These are phyloP conservation scores for Leucophenga varia DNA, from an alignment of 1,140 invertebrate species.

Conservation along the genomic window DNA sequence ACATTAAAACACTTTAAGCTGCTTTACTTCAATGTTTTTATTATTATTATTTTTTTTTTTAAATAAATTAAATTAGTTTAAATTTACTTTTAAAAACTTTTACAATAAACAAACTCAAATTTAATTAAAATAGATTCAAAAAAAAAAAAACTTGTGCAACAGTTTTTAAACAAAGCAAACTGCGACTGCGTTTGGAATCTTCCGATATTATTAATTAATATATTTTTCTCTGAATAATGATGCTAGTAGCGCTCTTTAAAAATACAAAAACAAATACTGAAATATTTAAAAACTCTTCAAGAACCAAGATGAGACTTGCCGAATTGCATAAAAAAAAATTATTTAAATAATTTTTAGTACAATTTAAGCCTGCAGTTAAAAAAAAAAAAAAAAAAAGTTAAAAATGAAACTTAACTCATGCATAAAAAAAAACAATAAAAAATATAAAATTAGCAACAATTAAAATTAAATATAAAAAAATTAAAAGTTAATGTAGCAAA, in stretches of 20 bases:
- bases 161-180: conserved; percentile 27
- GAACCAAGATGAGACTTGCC: conserved; percentile 33
- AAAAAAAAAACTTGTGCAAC: conserved; percentile 34
- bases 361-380: too few species aligned
- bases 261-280: too few species aligned
- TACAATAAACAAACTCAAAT: too few species aligned
- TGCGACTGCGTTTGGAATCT: too few species aligned
- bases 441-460: too few species aligned
- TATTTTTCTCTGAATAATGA: too few species aligned
- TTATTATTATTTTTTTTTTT: conserved; percentile 9
- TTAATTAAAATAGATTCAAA: conserved; percentile 19
- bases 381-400: conserved; percentile 11
- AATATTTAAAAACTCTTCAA: conserved; percentile 47
- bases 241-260: too few species aligned
- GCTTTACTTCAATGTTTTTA: conserved; percentile 13
- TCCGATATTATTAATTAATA: too few species aligned
- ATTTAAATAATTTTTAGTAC: conserved; percentile 1
- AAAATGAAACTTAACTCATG: conserved; percentile 45
- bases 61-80: too few species aligned
- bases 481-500: too few species aligned
- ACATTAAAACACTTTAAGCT: conserved; percentile 14
- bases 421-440: too few species aligned
- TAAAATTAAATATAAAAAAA: not conserved
- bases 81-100: too few species aligned
- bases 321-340: not conserved